phyloP scores from a whole-genome alignment of 2,797 vertebrate genomes.

The Coccyzus lansbergi region DNA sequence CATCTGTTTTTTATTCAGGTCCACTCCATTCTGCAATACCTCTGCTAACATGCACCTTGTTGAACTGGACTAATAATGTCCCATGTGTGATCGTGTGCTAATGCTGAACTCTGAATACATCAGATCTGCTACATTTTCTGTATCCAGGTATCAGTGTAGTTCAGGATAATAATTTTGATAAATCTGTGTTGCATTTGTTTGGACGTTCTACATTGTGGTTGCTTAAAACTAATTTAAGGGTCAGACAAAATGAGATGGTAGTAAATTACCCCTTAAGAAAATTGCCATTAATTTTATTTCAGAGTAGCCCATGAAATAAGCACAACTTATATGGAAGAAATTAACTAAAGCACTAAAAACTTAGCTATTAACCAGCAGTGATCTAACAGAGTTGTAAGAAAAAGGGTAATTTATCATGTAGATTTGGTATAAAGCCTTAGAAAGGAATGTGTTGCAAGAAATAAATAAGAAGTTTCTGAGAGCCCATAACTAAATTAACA shows the following conservation, averaged over 20 bases:
- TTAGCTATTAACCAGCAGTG: neutral
- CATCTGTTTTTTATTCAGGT: neutral
- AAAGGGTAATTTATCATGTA: neutral
- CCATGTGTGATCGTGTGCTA: neutral
- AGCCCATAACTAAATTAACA: slow-evolving; percentile 1
- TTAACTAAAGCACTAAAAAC: neutral
- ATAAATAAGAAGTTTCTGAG: neutral
- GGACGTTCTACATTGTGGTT: neutral
- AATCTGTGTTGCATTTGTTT: neutral
- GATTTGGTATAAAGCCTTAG: neutral
- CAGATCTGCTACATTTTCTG: neutral
- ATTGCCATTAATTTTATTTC: neutral
- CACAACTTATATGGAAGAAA: neutral
- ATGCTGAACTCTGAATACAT: neutral
- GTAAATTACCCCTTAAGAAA: slow-evolving; percentile 27
- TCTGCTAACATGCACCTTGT: neutral
- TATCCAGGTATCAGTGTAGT: neutral
- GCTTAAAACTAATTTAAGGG: slow-evolving; percentile 31
- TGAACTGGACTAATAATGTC: neutral
- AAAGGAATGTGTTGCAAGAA: neutral
- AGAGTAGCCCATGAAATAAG: neutral
- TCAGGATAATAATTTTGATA: neutral
- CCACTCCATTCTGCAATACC: neutral
- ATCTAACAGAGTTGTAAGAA: neutral
- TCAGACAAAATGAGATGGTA: neutral